Conservation (phyloP, 2,797 vertebrate genomes). For the Diceros bicornis region DNA sequence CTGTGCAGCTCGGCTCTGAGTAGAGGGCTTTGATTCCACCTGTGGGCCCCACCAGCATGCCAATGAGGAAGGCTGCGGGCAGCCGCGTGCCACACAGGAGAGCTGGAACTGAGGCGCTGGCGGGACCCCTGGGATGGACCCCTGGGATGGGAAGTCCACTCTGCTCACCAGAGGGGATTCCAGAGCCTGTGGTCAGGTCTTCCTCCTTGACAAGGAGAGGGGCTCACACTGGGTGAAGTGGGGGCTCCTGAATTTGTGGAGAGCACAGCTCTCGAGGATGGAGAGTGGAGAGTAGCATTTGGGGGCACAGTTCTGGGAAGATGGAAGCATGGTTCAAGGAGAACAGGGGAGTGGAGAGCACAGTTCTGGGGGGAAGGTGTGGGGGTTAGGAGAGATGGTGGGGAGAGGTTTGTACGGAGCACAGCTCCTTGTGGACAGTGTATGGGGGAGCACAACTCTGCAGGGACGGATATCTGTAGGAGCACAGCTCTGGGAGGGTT, state of each 20-base stretch:
- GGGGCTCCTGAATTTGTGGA: neutral
- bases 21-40: slow-evolving; percentile 73
- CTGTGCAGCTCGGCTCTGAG: neutral
- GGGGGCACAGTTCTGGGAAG: neutral
- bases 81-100: rapidly evolving
- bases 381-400: neutral
- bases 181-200: neutral
- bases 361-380: neutral
- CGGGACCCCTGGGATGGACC: neutral
- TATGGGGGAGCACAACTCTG: neutral
- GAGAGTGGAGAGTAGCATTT: neutral
- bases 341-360: neutral
- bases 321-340: neutral
- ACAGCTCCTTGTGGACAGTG: neutral
- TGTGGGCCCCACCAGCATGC: slow-evolving; percentile 77
- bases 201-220: neutral
- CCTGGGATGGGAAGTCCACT: neutral
- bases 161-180: neutral
- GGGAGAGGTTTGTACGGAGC: neutral
- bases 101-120: neutral
- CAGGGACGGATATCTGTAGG: neutral
- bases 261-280: neutral
- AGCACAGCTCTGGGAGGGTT: no score
- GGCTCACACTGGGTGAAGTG: rapidly evolving
- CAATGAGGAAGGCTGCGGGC: slow-evolving; percentile 59